These are phyloP conservation scores for Candidula unifasciata DNA, from an alignment of 2,888 invertebrate species.

Conservation along the genomic window DNA sequence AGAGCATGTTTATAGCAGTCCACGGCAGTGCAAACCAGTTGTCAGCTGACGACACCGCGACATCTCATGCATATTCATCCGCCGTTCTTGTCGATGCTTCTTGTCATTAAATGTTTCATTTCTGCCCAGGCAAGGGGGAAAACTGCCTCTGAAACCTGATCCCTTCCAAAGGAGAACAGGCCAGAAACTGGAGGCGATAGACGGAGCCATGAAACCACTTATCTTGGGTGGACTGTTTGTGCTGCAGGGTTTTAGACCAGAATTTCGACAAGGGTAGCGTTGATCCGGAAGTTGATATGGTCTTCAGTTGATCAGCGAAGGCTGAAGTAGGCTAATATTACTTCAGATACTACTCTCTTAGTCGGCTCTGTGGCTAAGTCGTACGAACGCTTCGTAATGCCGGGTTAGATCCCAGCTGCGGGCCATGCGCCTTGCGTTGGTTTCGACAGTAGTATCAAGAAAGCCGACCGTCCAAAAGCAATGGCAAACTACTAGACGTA, in stretches of 20 bases:
- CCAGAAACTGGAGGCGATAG: constrained; percentile 24
- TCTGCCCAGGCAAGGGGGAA: neutral
- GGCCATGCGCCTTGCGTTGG: no score
- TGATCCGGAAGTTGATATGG: neutral
- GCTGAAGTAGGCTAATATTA: neutral
- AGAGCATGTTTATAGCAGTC: constrained; percentile 42
- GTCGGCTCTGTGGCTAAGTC: no score
- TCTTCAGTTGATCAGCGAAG: neutral
- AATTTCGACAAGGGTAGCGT: neutral
- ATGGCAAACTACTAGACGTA: no score
- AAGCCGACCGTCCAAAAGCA: no score
- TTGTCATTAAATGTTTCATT: constrained; percentile 37
- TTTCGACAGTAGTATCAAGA: no score
- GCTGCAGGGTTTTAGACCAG: constrained; percentile 7
- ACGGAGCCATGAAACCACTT: constrained; percentile 26
- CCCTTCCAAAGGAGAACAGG: neutral
- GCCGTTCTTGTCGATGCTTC: constrained; percentile 18
- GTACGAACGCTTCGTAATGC: no score
- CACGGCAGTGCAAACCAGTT: constrained; percentile 40
- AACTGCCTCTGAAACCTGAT: constrained; percentile 12
- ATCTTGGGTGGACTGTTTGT: neutral
- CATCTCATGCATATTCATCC: constrained; percentile 42
- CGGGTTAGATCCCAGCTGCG: no score
- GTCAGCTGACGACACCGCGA: constrained; percentile 15
- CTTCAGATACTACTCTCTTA: neutral